phyloP scores from a whole-genome alignment of 2,888 invertebrate species.

The Dolichopus griseipennis region DNA sequence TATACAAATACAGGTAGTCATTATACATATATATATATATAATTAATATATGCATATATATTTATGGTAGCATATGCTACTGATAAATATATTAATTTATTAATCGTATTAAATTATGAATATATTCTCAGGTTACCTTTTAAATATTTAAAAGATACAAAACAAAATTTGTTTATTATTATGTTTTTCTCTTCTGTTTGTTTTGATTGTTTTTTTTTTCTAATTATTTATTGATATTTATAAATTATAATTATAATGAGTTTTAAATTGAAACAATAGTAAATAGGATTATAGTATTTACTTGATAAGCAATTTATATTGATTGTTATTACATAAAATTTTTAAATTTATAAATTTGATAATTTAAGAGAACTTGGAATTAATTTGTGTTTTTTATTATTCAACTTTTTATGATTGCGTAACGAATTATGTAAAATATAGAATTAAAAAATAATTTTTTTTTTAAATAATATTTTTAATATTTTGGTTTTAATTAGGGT shows the following conservation, averaged over 20 bases:
- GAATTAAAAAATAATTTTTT: too few species aligned
- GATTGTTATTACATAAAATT: too few species aligned
- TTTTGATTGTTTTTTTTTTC: neutral
- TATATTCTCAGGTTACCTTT: neutral
- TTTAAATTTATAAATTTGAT: too few species aligned
- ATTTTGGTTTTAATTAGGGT: too few species aligned
- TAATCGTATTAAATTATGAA: neutral
- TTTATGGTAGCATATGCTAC: neutral
- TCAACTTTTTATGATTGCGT: too few species aligned
- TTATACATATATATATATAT: neutral
- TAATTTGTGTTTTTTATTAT: too few species aligned
- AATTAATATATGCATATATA: neutral
- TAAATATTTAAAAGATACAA: too few species aligned
- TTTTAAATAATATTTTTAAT: too few species aligned
- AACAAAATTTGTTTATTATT: too few species aligned
- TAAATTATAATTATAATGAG: neutral
- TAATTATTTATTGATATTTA: neutral
- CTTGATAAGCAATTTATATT: neutral
- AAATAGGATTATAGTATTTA: neutral
- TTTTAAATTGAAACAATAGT: neutral
- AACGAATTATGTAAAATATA: too few species aligned
- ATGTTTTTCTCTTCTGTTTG: too few species aligned
- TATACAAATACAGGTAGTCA: neutral
- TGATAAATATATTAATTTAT: constrained; percentile 1
- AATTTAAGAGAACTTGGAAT: too few species aligned